Percentiles rank a stretch among this genome's conserved stretches.
phyloP scores from a whole-genome alignment of 2,888 invertebrate species.

The Fragum sueziense region DNA sequence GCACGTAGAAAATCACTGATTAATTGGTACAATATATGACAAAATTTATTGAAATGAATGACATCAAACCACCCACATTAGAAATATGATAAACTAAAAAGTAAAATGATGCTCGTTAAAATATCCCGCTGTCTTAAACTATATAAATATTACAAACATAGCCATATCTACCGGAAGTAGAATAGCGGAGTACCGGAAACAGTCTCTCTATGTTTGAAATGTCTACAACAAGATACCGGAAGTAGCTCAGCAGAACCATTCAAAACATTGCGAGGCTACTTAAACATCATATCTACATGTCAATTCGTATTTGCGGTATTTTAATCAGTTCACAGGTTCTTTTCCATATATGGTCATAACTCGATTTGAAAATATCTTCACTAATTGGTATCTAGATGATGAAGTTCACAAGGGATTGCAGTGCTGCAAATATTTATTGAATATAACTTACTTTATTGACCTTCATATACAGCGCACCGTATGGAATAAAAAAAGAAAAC shows the following conservation, averaged over 20 bases:
- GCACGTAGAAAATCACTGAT: too few relatives aligned
- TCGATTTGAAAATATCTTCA: neutral
- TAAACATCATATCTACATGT: too few relatives aligned
- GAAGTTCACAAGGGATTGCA: neutral
- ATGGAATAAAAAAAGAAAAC: too few relatives aligned
- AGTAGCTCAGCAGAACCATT: neutral
- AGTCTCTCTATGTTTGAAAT: neutral
- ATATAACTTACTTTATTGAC: neutral
- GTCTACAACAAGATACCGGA: neutral
- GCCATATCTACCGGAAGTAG: neutral
- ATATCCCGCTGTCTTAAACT: neutral
- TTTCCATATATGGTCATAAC: neutral
- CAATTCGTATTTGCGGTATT: too few relatives aligned
- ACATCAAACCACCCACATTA: too few relatives aligned
- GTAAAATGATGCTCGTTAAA: neutral
- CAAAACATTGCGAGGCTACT: too few relatives aligned
- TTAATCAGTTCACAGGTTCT: too few relatives aligned
- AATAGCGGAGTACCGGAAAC: neutral
- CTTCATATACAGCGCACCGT: too few relatives aligned
- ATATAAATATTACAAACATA: neutral
- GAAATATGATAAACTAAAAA: too few relatives aligned
- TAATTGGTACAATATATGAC: too few relatives aligned
- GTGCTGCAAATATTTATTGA: neutral
- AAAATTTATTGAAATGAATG: too few relatives aligned
- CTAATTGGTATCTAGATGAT: neutral